Evolutionary conservation across 2,888 invertebrate genomes (phyloP), one percentile per base, ranked within the genome.

Genomic region (Lathronympha strigana): DNA sequence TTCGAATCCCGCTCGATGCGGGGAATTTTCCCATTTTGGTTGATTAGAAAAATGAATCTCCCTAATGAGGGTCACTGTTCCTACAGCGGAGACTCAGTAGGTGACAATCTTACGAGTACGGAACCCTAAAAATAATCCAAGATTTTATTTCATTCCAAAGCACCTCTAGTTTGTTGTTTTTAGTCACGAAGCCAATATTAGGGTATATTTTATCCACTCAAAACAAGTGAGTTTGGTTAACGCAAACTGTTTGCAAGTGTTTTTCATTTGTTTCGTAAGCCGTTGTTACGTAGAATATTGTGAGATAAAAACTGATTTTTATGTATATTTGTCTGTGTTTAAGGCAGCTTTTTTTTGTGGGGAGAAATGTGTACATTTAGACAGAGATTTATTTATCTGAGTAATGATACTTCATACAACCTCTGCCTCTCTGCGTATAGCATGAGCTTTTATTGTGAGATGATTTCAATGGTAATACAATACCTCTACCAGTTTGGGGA

Each of bases 401-500:
- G n/a, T n/a, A n/a, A n/a, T n/a, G n/a, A n/a, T n/a, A n/a, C n/a
- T n/a, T n/a, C n/a, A n/a, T n/a, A n/a, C n/a, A n/a, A n/a, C n/a
- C n/a, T n/a, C n/a, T n/a, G n/a, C n/a, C n/a, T n/a, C n/a, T n/a
- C n/a, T n/a, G n/a, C n/a, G n/a, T n/a, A n/a, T n/a, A n/a, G n/a
- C n/a, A n/a, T n/a, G n/a, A n/a, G n/a, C n/a, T n/a, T n/a, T n/a
- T n/a, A n/a, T n/a, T n/a, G n/a, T n/a, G n/a, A n/a, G n/a, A n/a
- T n/a, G n/a, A n/a, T n/a, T n/a, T n/a, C 3, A 36, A 4, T n/a
- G 11, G 11, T 33, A 11, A 36, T 4, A 36, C 13, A 71, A 69
- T n/a, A 94, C 94, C 92, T 98, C 98, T 13, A 98, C 95, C 66
- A 99, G 93, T 83, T 98, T 98, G 11, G 99, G 99, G 40, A 99